phyloP scores from a whole-genome alignment of 2,797 vertebrate species.

The Pitangus sulphuratus region DNA sequence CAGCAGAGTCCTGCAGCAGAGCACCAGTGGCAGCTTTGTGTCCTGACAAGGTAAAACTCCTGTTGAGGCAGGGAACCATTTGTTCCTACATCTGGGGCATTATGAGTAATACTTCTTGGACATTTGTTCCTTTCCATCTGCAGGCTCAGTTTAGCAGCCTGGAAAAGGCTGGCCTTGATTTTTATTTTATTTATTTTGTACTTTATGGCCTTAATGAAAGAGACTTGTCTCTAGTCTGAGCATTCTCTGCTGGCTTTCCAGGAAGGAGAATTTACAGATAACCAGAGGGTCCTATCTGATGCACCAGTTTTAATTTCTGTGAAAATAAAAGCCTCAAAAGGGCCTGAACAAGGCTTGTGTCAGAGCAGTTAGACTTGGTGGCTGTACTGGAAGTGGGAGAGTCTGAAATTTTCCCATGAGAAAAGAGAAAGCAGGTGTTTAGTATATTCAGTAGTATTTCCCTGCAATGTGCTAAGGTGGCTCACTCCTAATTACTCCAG shows the following conservation, averaged over 20 bases:
- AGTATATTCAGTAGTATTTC: not conserved
- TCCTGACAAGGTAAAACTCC: not conserved
- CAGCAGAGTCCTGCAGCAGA: rapidly evolving
- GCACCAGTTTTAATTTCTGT: not conserved
- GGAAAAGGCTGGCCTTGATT: not conserved
- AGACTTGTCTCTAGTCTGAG: not conserved
- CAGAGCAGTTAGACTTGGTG: not conserved
- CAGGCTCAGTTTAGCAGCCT: not conserved
- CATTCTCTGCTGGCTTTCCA: not conserved
- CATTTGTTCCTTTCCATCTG: not conserved
- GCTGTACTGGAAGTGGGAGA: not conserved
- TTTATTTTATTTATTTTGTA: not conserved
- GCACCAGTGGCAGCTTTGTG: rapidly evolving
- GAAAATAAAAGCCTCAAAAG: not conserved
- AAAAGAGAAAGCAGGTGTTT: not conserved
- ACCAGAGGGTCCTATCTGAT: not conserved
- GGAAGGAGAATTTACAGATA: not conserved
- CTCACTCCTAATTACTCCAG: not conserved
- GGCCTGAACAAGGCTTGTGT: not conserved
- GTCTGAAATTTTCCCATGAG: not conserved
- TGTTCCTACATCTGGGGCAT: not conserved
- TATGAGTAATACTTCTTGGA: not conserved
- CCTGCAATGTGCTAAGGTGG: not conserved
- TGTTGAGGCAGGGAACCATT: not conserved
- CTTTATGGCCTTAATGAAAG: not conserved